These are phyloP conservation scores for Colletes gigas DNA, from an alignment of 1,140 invertebrate species.

Conservation along the genomic window DNA sequence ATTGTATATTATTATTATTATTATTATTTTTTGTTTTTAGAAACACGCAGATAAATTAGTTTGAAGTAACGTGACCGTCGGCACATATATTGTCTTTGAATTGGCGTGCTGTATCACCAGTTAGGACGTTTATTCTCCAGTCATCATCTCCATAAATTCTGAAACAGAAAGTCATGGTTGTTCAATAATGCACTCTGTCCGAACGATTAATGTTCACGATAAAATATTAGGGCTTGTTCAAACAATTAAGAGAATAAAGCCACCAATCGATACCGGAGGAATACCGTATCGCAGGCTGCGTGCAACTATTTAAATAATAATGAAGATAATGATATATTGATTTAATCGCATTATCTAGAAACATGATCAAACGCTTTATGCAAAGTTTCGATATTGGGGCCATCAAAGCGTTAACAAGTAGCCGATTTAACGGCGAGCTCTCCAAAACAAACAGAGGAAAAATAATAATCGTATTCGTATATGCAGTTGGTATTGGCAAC, in stretches of 20 bases:
- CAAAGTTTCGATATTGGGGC: too few relatives aligned
- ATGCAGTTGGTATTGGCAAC: slow-evolving; percentile 16
- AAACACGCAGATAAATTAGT: slow-evolving; percentile 48
- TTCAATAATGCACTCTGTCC: too few relatives aligned
- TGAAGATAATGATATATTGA: neutral
- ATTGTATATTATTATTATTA: slow-evolving; percentile 45
- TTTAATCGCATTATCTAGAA: too few relatives aligned
- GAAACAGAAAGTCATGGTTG: slow-evolving; percentile 78
- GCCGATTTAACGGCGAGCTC: too few relatives aligned
- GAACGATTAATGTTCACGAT: too few relatives aligned
- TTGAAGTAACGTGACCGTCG: slow-evolving; percentile 44
- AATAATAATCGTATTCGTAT: neutral
- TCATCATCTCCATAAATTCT: slow-evolving; percentile 99
- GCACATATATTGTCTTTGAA: slow-evolving; percentile 50
- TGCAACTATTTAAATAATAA: neutral
- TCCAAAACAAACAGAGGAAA: neutral
- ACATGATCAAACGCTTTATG: too few relatives aligned
- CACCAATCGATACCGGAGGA: too few relatives aligned
- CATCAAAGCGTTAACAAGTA: slow-evolving; percentile 4
- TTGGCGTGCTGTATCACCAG: slow-evolving; percentile 26
- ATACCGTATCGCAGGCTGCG: too few relatives aligned
- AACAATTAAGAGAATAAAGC: too few relatives aligned
- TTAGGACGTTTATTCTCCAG: slow-evolving; percentile 87
- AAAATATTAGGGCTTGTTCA: too few relatives aligned
- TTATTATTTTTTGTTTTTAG: slow-evolving; percentile 26